These are phyloP conservation scores for Tetragnatha versicolor DNA, from an alignment of 1,140 invertebrate genomes.

Conservation along the genomic window DNA sequence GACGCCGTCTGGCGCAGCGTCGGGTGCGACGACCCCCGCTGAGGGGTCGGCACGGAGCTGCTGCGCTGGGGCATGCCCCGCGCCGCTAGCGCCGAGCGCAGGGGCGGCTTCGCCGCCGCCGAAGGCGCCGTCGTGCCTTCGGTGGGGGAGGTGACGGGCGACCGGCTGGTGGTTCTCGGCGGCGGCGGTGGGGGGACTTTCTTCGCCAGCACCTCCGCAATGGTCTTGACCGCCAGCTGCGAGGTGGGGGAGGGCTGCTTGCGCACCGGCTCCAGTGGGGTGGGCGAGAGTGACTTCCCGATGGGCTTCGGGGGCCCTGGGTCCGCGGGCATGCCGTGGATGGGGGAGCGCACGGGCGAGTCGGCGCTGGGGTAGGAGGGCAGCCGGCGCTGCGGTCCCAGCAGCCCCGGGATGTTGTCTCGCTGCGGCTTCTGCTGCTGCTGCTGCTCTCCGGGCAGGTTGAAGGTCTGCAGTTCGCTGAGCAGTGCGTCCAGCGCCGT, in stretches of 20 bases:
- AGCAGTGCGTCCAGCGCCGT: slow-evolving; percentile 94
- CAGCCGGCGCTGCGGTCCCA: slow-evolving; percentile 43
- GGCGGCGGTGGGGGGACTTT: slow-evolving; percentile 84
- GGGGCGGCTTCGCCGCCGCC: slow-evolving; percentile 66
- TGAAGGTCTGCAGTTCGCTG: slow-evolving; percentile 87
- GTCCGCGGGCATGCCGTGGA: slow-evolving; percentile 42
- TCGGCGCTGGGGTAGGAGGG: slow-evolving; percentile 55
- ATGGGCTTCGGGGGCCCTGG: slow-evolving; percentile 32
- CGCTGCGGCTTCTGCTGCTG: slow-evolving; percentile 16
- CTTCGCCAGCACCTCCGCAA: slow-evolving; percentile 45
- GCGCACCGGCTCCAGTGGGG: slow-evolving; percentile 6
- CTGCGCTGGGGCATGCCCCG: slow-evolving; percentile 60
- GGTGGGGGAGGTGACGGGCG: slow-evolving; percentile 74
- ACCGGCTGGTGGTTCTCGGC: slow-evolving; percentile 80
- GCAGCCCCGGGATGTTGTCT: slow-evolving; percentile 48
- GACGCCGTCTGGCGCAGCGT: slow-evolving; percentile 45
- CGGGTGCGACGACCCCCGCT: slow-evolving; percentile 25
- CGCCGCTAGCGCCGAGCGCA: slow-evolving; percentile 49
- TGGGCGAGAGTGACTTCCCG: slow-evolving; percentile 42
- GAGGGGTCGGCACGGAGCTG: slow-evolving; percentile 35
- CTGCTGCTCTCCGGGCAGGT: slow-evolving; percentile 36
- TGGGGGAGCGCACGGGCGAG: slow-evolving; percentile 49
- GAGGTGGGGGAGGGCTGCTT: slow-evolving; percentile 35
- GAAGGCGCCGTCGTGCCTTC: slow-evolving; percentile 5
- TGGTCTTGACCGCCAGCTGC: slow-evolving; percentile 40